Evolutionary conservation across 1,140 invertebrate genomes (phyloP), one percentile per base, ranked within the genome.

Genomic region (Babylonia areolata): DNA sequence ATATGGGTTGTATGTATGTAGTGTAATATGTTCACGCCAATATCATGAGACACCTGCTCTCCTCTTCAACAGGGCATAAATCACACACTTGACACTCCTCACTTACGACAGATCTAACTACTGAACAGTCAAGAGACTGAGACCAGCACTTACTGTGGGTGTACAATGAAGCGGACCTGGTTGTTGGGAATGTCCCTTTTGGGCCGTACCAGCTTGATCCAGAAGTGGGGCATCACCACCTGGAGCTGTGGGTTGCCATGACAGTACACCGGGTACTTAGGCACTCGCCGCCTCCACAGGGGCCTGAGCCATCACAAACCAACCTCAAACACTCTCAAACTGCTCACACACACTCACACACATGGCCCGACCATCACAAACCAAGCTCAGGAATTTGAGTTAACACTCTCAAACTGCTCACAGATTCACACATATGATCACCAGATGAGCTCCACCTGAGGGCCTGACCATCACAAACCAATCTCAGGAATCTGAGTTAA

Each of bases 181-280:
- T 98, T 98, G 58, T 96, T 95, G 81, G 97, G 96, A 35, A 95
- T 95, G 1, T 90, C 85, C 58, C 95, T 91, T 9, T 93, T 89
- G 5, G 97, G 96, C 80, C 96, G 95, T 2, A 98, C 95, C 6
- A 99, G 90, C 94, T 98, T 99, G 96, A 99, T 97, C 97, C 97
- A 99, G 94, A 99, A 98, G 94, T 98, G 97, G 20, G 98, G 98
- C 37, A 99, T 93, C 94, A 98, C 99, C 46, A 99, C 95, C 87
- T 98, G 95, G 51, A 98, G 93, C 92, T 99, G 98, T 37, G 98
- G 98, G 94, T 98, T 97, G 17, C 98, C 98, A 94, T 95, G 96
- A 94, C 97, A 97, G 94, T 98, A 98, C 31, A 98, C 90, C 6
- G 97, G 98, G 95, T 98, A 98, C 95, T 69, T 85, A 17, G 90